These are phyloP conservation scores for Lepetodrilus schrolli DNA, from an alignment of 2,888 invertebrate species.

Conservation along the genomic window DNA sequence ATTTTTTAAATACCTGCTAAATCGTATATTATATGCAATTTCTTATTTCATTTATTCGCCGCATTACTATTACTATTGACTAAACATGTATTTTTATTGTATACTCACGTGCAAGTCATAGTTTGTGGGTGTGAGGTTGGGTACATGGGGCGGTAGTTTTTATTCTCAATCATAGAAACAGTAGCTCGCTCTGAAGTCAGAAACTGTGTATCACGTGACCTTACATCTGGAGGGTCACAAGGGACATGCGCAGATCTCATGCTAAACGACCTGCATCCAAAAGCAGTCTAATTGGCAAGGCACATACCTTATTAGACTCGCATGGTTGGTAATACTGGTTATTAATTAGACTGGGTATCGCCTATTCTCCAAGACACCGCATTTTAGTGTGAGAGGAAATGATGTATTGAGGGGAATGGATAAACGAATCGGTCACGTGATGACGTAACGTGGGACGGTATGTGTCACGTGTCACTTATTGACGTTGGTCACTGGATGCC, in stretches of 20 bases:
- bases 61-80: too few relatives aligned
- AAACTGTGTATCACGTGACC: background rate
- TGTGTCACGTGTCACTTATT: constrained; percentile 8
- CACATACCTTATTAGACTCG: constrained; percentile 17
- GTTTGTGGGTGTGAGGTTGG: too few relatives aligned
- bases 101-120: too few relatives aligned
- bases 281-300: constrained; percentile 23
- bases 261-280: constrained; percentile 1
- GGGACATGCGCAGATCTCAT: background rate
- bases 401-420: background rate
- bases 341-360: constrained; percentile 13
- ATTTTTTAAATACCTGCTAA: too few relatives aligned
- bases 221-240: background rate
- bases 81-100: too few relatives aligned
- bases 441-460: background rate
- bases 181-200: too few relatives aligned
- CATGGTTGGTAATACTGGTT: background rate
- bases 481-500: background rate
- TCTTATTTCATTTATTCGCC: too few relatives aligned
- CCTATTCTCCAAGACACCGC: too few relatives aligned
- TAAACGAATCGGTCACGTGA: too few relatives aligned
- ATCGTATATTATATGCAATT: too few relatives aligned
- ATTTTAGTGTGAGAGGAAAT: background rate
- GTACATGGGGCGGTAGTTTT: too few relatives aligned
- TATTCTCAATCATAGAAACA: too few relatives aligned